phyloP scores from a whole-genome alignment of 1,140 invertebrate genomes.

The Drosophila nikananu region DNA sequence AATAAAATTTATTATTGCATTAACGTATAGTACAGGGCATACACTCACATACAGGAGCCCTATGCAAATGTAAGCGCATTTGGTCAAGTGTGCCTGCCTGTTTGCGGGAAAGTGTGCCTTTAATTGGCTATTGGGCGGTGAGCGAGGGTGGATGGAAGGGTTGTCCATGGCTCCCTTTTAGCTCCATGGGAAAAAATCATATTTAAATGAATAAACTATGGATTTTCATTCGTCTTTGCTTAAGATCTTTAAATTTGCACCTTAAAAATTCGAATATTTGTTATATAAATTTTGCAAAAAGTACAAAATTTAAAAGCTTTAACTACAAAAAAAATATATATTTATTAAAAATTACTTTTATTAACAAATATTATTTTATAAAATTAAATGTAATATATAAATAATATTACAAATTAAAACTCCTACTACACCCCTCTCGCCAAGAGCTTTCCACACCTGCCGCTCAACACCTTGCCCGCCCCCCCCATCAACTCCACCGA shows the following conservation, averaged over 20 bases:
- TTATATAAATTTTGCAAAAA: too few relatives aligned
- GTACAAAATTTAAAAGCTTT: neutral
- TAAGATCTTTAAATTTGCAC: too few relatives aligned
- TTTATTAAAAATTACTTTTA: too few relatives aligned
- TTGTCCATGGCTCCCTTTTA: neutral
- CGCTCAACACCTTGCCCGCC: neutral
- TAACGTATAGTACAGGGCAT: conserved; percentile 32
- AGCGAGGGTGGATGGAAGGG: neutral
- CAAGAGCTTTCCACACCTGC: conserved; percentile 2
- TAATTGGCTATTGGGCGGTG: conserved; percentile 40
- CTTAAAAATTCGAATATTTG: neutral
- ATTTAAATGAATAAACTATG: too few relatives aligned
- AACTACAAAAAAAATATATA: too few relatives aligned
- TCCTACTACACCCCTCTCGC: neutral
- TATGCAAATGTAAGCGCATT: conserved; percentile 30
- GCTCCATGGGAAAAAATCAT: neutral
- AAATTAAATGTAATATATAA: neutral
- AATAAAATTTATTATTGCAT: conserved; percentile 71
- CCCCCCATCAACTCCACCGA: conserved; percentile 12
- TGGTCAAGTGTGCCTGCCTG: conserved; percentile 16
- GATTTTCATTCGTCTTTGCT: neutral
- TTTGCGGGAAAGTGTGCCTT: conserved; percentile 9
- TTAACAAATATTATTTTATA: too few relatives aligned
- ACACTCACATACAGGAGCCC: conserved; percentile 10
- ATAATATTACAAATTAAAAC: too few relatives aligned